These are phyloP conservation scores for Bovichtus variegatus DNA, from an alignment of 2,797 vertebrate genomes.

Conservation along the genomic window DNA sequence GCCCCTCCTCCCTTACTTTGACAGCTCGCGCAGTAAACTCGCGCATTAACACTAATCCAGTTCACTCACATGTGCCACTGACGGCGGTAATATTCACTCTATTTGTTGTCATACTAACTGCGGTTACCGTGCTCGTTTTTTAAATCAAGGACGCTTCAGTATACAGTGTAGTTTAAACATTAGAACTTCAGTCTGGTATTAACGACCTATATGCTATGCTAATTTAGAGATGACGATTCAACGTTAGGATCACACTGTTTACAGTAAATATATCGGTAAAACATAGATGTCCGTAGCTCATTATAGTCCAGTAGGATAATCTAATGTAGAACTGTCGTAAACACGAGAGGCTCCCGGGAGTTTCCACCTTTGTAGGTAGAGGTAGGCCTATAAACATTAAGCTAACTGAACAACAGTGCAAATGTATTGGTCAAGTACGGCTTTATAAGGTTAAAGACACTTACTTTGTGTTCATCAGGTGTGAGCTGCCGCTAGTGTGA, in stretches of 20 bases:
- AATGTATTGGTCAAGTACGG: background rate
- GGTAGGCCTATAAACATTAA: background rate
- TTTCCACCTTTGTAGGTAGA: background rate
- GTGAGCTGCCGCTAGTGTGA: background rate
- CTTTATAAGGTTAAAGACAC: conserved; percentile 16
- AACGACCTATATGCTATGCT: background rate
- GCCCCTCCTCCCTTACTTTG: conserved; percentile 8
- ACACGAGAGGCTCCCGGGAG: background rate
- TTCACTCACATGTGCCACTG: background rate
- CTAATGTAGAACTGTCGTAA: background rate
- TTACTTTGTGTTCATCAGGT: conserved; percentile 64
- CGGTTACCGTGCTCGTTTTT: background rate
- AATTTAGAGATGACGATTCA: background rate
- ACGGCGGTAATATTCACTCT: background rate
- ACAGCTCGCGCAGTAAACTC: conserved; percentile 36
- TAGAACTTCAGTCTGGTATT: background rate
- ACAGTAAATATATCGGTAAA: background rate
- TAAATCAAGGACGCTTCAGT: background rate
- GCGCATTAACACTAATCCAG: conserved; percentile 28
- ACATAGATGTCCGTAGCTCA: background rate
- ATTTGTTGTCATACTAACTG: background rate
- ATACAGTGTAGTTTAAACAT: background rate
- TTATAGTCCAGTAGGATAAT: conserved; percentile 1
- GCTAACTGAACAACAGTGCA: conserved; percentile 12
- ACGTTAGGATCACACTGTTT: background rate